Evolutionary conservation across 2,113 vertebrate genomes (phyloP), one percentile per base, ranked within the genome.

Genomic region (Marmota monax): DNA sequence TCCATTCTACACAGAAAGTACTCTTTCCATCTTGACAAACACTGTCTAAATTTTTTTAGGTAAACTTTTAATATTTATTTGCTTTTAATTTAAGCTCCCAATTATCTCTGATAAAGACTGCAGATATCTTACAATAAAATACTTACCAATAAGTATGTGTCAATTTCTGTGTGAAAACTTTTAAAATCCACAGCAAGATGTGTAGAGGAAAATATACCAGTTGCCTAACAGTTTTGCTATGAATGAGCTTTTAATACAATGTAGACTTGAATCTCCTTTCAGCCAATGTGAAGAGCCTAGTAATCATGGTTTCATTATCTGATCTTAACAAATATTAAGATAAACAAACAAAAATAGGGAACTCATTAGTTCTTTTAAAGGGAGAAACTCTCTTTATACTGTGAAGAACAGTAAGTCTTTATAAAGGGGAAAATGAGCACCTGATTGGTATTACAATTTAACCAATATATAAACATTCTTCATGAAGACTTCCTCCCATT

Each of bases 61-160:
- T 82, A 53, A 86, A 56, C 14, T 56, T 95, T 82, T 77, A 77
- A n/a, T 67, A 86, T 88, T 56, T 90, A 69, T 76, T 92, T 70
- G 13, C 74, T 69, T 48, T 61, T 69, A 61, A 80, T 20, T 96
- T 88, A 76, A 96, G 70, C 4, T 34, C 32, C 34, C 27, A 94
- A 37, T 27, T 85, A 23, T n/a, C 78, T 82, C 72, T 94, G 17
- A 88, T 88, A 61, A 93, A 95, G 42, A 79, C 56, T 51, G 72
- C 5, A 34, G 17, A 29, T 29, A 70, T 34, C 17, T 53, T 72
- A 85, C 5, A 79, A 58, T 67, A 73, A 69, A 61, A 69, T 27
- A 53, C 22, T 84, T 63, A 79, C 37, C 45, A 23, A 83, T 42
- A 48, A 69, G 17, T 82, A 10, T 61, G 61, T 25, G 23, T 83